Conservation (phyloP, 2,888 invertebrate species). For the Drosophila fungiperda region DNA sequence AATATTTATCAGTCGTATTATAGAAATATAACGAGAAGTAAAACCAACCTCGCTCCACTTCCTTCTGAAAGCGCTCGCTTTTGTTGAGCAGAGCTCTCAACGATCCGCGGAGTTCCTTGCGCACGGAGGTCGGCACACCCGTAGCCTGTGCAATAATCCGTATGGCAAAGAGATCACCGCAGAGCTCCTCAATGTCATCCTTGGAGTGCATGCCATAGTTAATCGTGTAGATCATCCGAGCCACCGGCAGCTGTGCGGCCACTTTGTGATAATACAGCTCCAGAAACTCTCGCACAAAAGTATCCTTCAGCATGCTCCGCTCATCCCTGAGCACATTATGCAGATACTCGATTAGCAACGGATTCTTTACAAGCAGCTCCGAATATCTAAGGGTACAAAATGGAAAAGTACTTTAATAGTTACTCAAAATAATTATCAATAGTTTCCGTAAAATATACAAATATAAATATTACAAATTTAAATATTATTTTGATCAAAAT, state of each 20-base stretch:
- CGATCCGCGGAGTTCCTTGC: constrained; percentile 83
- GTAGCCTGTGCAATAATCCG: constrained; percentile 85
- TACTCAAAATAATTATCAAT: background rate
- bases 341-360: constrained; percentile 94
- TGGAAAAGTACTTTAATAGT: background rate
- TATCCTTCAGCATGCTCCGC: constrained; percentile 92
- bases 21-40: background rate
- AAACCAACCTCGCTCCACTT: constrained; percentile 81
- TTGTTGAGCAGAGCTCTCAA: constrained; percentile 83
- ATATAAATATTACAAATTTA: background rate
- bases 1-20: background rate
- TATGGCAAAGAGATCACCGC: constrained; percentile 85
- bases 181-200: constrained; percentile 85
- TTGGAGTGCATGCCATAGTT: constrained; percentile 85
- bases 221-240: constrained; percentile 84
- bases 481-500: background rate
- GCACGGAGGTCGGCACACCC: constrained; percentile 84
- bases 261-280: constrained; percentile 94
- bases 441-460: background rate
- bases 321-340: constrained; percentile 96
- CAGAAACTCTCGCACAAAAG: constrained; percentile 94
- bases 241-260: constrained; percentile 83
- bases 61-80: constrained; percentile 80
- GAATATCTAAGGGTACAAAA: constrained; percentile 88
- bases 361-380: constrained; percentile 92